Base-by-base conservation (phyloP, 2,888 invertebrate species). In the Physocephala rufipes region DNA sequence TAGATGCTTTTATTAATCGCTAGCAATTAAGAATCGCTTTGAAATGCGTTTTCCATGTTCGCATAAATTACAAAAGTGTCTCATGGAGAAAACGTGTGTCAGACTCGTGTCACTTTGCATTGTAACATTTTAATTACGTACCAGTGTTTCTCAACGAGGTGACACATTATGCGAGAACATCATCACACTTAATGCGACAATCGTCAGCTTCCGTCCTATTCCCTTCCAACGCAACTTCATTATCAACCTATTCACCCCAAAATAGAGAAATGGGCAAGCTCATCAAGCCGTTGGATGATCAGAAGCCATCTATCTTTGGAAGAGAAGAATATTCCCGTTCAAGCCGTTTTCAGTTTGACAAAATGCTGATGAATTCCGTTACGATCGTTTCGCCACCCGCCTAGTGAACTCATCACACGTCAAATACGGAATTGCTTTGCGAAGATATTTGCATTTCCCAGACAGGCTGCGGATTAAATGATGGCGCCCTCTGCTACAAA, bases 41-140 rank as follows among this genome's bases (percentile, higher is more conserved):
- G 51, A 62, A 77, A 76, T 79, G 78, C 75, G 77, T 58, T 73
- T 73, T 67, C 58, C 73, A 49, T 73, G 73, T 73, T 69, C 65
- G 71, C 71, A 73, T 71, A 71, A 73, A 73, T 71, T 73, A 73
- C 65, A 62, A 24, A 55, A 67, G 55, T 36, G 67, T 36, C 53
- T 19, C 26, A n/a, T 36, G 43, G 30, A 62, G 36, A 61, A 30
- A 36, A 64, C 61, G 66, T 30, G 65, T 73, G 73, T 73, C 73
- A 66, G 62, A 66, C 55, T n/a, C n/a, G 69, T 73, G 73, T 73
- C 73, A 65, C 69, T 47, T 71, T 69, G 69, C 69, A 71, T 73
- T 71, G 45, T 68, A 63, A 58, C 66, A 62, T 71, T 73, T 73
- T 73, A 73, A 73, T 73, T 73, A 73, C 69, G 73, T 69, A 66